Evolutionary conservation across 1,140 invertebrate genomes (phyloP).

Genomic region (Drosophila malerkotliana): DNA sequence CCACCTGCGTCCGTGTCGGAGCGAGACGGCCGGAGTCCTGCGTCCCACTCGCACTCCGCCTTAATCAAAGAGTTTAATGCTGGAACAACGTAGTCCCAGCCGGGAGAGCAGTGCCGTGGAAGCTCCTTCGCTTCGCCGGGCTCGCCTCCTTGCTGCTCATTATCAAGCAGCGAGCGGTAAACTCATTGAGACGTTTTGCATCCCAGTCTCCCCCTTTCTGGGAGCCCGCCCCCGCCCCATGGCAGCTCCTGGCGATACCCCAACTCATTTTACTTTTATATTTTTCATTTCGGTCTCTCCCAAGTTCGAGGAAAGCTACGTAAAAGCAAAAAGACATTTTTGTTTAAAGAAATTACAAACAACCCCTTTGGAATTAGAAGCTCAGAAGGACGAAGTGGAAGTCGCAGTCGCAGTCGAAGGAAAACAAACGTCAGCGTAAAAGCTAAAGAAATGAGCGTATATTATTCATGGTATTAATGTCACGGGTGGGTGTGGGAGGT

Average conservation of each 20-base stretch:
- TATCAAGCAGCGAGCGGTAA: conserved; percentile 79
- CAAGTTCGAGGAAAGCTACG: conserved; percentile 71
- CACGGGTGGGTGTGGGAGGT: conserved; percentile 9
- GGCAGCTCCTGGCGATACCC: conserved; percentile 55
- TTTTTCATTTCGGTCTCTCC: conserved; percentile 70
- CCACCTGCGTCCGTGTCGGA: conserved; percentile 54
- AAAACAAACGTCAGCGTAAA: conserved; percentile 43
- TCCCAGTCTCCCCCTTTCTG: background rate
- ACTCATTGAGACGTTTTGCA: conserved; percentile 79
- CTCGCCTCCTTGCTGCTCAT: conserved; percentile 60
- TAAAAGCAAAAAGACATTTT: conserved; percentile 77
- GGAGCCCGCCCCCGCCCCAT: background rate
- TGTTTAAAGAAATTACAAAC: conserved; percentile 78
- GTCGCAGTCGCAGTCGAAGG: background rate
- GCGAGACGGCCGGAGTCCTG: conserved; percentile 27
- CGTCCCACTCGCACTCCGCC: conserved; percentile 47
- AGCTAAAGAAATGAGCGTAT: conserved; percentile 77
- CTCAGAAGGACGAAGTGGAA: conserved; percentile 15
- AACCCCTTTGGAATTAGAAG: conserved; percentile 75
- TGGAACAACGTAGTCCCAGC: conserved; percentile 52
- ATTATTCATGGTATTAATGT: conserved; percentile 82
- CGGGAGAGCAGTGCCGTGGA: conserved; percentile 8
- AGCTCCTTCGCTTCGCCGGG: conserved; percentile 21
- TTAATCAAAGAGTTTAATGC: conserved; percentile 79
- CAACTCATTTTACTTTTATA: conserved; percentile 67